Percentiles rank a stretch among this genome's conserved stretches.
Conservation (phyloP, 2,113 vertebrate species). For the Lophius piscatorius region DNA sequence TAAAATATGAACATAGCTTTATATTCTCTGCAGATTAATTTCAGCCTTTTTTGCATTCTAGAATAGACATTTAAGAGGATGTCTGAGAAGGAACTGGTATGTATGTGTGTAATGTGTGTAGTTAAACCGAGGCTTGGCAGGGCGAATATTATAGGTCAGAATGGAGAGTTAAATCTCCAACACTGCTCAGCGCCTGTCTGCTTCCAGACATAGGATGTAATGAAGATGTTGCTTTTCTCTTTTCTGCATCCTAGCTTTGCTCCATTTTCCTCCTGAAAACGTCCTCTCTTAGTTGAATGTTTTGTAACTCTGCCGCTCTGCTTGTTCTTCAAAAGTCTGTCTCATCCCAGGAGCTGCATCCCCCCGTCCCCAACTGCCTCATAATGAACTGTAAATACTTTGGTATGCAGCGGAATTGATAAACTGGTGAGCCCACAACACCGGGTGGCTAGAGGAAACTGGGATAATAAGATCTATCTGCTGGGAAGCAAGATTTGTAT, state of each 20-base stretch:
- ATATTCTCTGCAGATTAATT: neutral
- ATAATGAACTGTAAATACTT: constrained; percentile 74
- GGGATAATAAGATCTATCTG: constrained; percentile 56
- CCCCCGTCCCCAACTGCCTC: constrained; percentile 61
- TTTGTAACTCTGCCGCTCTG: constrained; percentile 51
- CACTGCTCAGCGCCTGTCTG: neutral
- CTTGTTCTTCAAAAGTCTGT: constrained; percentile 55
- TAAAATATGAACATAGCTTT: too few relatives aligned
- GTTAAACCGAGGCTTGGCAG: constrained; percentile 3
- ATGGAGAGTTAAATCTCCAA: constrained; percentile 1
- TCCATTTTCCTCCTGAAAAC: constrained; percentile 9
- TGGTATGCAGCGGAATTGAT: constrained; percentile 58
- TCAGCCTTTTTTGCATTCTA: neutral
- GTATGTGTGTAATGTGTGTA: too few relatives aligned
- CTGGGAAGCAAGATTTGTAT: constrained; percentile 34
- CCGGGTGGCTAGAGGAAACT: constrained; percentile 36
- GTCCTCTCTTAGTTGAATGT: constrained; percentile 51
- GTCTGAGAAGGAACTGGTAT: neutral
- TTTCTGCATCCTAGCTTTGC: constrained; percentile 20
- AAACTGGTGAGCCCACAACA: constrained; percentile 49
- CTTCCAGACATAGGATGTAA: constrained; percentile 22
- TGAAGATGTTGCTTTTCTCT: constrained; percentile 18
- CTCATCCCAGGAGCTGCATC: constrained; percentile 46
- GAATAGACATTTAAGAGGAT: neutral
- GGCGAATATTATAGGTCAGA: constrained; percentile 27